Percentiles rank a stretch among this genome's conserved stretches.
These are phyloP conservation scores for Rhingia campestris DNA, from an alignment of 2,888 invertebrate genomes.

Conservation along the genomic window DNA sequence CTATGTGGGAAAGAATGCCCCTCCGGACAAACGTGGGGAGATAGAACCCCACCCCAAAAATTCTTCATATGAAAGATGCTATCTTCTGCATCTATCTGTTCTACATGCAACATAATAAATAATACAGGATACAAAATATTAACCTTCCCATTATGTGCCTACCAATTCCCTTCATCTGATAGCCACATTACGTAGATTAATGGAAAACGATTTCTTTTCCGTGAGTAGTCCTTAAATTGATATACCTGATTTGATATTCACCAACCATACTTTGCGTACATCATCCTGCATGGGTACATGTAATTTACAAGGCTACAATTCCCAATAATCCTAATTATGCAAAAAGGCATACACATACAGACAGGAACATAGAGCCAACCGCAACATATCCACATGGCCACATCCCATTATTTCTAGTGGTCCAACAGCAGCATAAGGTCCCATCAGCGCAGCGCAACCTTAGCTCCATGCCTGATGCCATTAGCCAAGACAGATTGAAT, in stretches of 20 bases:
- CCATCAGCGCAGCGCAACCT: slow-evolving; percentile 7
- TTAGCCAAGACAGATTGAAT: slow-evolving; percentile 74
- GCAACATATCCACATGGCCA: neutral
- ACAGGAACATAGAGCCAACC: neutral
- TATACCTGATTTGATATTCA: slow-evolving; percentile 61
- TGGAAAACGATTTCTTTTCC: slow-evolving; percentile 50
- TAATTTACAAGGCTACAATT: slow-evolving; percentile 58
- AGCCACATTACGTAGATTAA: slow-evolving; percentile 45
- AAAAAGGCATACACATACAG: slow-evolving; percentile 8
- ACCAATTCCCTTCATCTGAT: slow-evolving; percentile 28
- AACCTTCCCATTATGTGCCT: neutral
- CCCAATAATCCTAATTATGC: slow-evolving; percentile 66
- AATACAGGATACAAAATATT: neutral
- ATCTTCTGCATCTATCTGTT: too few species aligned
- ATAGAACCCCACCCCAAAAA: too few species aligned
- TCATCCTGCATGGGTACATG: slow-evolving; percentile 51
- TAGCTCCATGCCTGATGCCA: slow-evolving; percentile 67
- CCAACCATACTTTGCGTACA: slow-evolving; percentile 35
- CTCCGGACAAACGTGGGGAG: too few species aligned
- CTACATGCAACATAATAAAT: too few species aligned
- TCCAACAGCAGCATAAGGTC: neutral
- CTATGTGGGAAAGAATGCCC: too few species aligned
- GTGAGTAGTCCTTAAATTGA: slow-evolving; percentile 40
- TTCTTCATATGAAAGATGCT: too few species aligned
- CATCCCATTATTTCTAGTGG: slow-evolving; percentile 6